Base-by-base conservation (phyloP, 35 echinoderm and acorn worm species). In the Anneissia japonica region DNA sequence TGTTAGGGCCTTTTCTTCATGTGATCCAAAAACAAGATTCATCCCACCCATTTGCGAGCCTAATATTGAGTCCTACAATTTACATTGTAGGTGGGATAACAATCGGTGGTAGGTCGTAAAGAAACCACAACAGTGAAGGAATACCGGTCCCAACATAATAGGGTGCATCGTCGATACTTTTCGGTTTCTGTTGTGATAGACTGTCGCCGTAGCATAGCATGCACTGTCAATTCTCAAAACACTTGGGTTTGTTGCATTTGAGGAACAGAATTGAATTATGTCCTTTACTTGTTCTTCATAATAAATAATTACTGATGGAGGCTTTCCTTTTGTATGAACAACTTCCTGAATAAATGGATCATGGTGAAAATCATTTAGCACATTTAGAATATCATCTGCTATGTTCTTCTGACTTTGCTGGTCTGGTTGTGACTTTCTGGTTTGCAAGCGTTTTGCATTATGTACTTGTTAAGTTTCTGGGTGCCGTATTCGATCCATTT, bases 1-100 rank as follows among this genome's bases (percentile, higher is more conserved):
- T 12, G 84, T 86, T n/a, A 86, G 33, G 13, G 84, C 84, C 31
- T 19, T 39, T 35, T 86, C 84, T 37, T 86, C 84, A 86, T 77
- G 72, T n/a, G 84, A 76, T 17, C 84, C 84, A 26, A 86, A 21
- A 13, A 84, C 46, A 74, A 85, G 56, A n/a, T 30, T 74, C 74
- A n/a, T n/a, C n/a, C n/a, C n/a, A n/a, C 13, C 36, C 16, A 30
- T 33, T 38, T 75, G 84, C n/a, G 72, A 31, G 28, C 4, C 72
- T 38, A 26, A 31, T 38, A 86, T 76, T 31, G 34, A 37, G 1
- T 72, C 84, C 28, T n/a, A 46, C n/a, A 76, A 75, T 45, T 75
- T 36, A 40, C 84, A 6, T 29, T 86, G 84, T 76, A 86, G 28
- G 41, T 86, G 84, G 28, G 84, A 85, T 7, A 77, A 76, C 39